A percentile compares a stretch with the other conserved stretches of the same genome.
These are phyloP conservation scores for Cynaeus angustus DNA, from an alignment of 2,888 invertebrate genomes.

Conservation along the genomic window DNA sequence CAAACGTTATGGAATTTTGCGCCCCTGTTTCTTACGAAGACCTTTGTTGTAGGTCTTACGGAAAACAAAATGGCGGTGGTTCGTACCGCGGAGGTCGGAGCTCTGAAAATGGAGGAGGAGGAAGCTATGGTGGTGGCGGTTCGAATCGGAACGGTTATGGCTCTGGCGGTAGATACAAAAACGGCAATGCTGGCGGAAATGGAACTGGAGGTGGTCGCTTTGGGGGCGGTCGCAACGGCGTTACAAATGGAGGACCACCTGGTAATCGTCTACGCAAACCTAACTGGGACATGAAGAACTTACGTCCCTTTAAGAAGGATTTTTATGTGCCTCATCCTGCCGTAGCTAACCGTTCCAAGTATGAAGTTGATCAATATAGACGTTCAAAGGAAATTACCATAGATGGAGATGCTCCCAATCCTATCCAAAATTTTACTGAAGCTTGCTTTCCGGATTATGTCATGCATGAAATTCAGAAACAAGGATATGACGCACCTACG, in stretches of 20 bases:
- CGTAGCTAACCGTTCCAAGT: conserved; percentile 78
- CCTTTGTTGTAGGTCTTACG: conserved; percentile 60
- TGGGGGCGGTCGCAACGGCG: conserved; percentile 57
- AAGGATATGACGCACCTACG: conserved; percentile 87
- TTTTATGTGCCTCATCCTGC: conserved; percentile 85
- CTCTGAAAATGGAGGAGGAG: conserved; percentile 59
- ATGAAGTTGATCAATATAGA: conserved; percentile 84
- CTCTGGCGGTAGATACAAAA: conserved; percentile 51
- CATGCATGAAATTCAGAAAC: conserved; percentile 82
- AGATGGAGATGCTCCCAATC: conserved; percentile 83
- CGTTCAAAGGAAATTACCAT: conserved; percentile 89
- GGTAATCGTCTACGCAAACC: conserved; percentile 73
- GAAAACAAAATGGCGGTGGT: conserved; percentile 60
- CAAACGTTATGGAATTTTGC: neutral
- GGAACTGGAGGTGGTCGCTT: conserved; percentile 61
- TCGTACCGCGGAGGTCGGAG: conserved; percentile 59
- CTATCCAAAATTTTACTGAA: conserved; percentile 86
- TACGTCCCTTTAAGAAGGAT: conserved; percentile 89
- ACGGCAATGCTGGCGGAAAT: conserved; percentile 55
- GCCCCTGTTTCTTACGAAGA: neutral
- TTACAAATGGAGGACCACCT: conserved; percentile 66
- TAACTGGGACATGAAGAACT: conserved; percentile 83
- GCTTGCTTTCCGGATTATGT: conserved; percentile 86
- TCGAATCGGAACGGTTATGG: conserved; percentile 65
- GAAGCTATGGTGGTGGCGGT: conserved; percentile 67